Conservation (phyloP, 1,140 invertebrate species). For the Nixonia krombeini region DNA sequence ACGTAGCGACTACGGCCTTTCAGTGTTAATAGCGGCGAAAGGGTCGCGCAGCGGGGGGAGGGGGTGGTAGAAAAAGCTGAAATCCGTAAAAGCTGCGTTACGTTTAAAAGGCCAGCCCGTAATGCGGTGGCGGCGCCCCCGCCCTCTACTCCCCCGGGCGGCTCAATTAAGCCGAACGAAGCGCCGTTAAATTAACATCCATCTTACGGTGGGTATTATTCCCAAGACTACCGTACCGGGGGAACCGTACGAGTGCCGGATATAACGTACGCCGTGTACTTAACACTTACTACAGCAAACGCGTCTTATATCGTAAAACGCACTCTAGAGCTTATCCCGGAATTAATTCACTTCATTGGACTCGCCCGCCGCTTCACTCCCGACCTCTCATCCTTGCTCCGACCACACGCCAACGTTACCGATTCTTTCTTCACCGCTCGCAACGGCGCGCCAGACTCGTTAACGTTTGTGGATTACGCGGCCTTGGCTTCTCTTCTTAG, state of each 20-base stretch:
- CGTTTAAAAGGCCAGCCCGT: conserved; percentile 8
- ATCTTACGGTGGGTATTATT: conserved; percentile 18
- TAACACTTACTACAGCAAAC: conserved; percentile 1
- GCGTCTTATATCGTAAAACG: conserved; percentile 17
- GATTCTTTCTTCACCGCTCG: too few species aligned
- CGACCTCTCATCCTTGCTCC: too few species aligned
- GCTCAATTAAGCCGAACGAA: conserved; percentile 41
- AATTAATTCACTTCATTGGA: too few species aligned
- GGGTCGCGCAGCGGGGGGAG: conserved; percentile 1
- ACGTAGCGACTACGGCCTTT: conserved; percentile 29
- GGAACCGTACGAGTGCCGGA: conserved; percentile 9
- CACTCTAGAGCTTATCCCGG: conserved; percentile 16
- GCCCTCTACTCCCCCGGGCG: background rate
- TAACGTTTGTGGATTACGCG: too few species aligned
- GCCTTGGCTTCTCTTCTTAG: too few species aligned
- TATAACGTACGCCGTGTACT: conserved; percentile 1
- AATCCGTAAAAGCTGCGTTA: conserved; percentile 17
- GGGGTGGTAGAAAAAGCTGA: conserved; percentile 5
- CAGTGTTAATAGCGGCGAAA: conserved; percentile 26
- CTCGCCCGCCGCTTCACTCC: too few species aligned
- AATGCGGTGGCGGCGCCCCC: background rate
- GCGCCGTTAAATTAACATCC: conserved; percentile 44
- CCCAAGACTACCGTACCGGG: conserved; percentile 7
- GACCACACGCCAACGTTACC: too few species aligned
- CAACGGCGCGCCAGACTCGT: too few species aligned